Conservation (phyloP, 2,113 vertebrate species). For the Tamias sibiricus region DNA sequence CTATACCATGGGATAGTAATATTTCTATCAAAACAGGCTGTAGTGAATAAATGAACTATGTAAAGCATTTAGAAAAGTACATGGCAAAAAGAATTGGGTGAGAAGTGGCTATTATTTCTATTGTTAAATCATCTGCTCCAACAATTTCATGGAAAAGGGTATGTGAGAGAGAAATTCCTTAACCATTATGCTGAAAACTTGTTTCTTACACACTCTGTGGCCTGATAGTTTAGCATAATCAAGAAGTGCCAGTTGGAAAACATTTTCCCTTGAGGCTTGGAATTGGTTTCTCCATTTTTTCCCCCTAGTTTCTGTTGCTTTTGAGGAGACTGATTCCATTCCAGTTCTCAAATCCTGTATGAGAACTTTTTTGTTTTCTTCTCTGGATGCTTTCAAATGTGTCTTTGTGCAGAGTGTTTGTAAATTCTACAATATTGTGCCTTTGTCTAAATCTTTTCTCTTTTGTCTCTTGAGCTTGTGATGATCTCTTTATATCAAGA, state of each 20-base stretch:
- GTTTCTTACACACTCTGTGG: background rate
- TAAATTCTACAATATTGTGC: background rate
- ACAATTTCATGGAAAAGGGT: background rate
- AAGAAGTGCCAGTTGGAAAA: background rate
- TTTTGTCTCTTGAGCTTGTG: background rate
- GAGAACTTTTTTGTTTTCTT: background rate
- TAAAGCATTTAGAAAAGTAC: background rate
- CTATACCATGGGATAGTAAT: background rate
- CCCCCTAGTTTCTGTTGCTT: background rate
- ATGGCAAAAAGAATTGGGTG: background rate
- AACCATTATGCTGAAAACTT: background rate
- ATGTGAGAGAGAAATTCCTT: background rate
- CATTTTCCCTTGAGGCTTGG: background rate
- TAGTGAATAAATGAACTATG: background rate
- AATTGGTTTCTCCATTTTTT: background rate
- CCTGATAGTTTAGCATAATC: background rate
- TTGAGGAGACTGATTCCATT: background rate
- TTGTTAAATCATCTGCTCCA: background rate
- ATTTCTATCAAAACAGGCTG: background rate
- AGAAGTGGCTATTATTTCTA: background rate
- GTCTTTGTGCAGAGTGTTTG: background rate
- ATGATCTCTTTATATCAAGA: background rate
- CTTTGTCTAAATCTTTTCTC: background rate
- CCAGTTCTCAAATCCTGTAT: background rate
- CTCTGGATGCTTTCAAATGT: background rate